Conservation (phyloP, 2,797 vertebrate species). For the Pangasius djambal region DNA sequence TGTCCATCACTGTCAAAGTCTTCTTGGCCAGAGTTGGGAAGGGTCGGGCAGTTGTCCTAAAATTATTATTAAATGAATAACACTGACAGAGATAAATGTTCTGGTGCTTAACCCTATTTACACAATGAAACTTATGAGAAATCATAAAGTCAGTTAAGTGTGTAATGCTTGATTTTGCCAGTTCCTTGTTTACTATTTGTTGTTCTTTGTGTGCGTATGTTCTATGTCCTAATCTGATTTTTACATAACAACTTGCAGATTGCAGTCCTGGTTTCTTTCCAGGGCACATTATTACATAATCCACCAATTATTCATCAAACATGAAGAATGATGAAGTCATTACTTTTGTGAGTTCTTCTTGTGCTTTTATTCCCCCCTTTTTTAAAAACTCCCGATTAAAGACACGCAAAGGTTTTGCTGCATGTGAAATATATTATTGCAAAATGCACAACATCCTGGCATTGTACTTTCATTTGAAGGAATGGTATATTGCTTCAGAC, state of each 20-base stretch:
- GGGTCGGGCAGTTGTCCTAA: slow-evolving; percentile 91
- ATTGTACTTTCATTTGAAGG: slow-evolving; percentile 5
- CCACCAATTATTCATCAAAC: slow-evolving; percentile 53
- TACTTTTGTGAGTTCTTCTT: slow-evolving; percentile 32
- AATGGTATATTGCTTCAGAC: slow-evolving; percentile 10
- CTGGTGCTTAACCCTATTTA: neutral
- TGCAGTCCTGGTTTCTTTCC: slow-evolving; percentile 50
- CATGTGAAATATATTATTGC: slow-evolving; percentile 46
- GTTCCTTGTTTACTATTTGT: slow-evolving; percentile 28
- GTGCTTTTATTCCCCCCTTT: slow-evolving; percentile 12
- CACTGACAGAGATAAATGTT: neutral
- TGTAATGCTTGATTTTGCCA: slow-evolving; percentile 5
- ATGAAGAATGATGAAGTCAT: slow-evolving; percentile 48
- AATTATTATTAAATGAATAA: slow-evolving; percentile 33
- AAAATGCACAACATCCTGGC: slow-evolving; percentile 30
- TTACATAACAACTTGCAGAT: slow-evolving; percentile 51
- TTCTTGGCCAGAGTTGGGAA: slow-evolving; percentile 97
- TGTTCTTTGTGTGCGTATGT: slow-evolving; percentile 26
- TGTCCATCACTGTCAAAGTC: slow-evolving; percentile 90
- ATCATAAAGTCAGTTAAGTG: neutral
- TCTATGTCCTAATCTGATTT: slow-evolving; percentile 24
- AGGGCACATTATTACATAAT: slow-evolving; percentile 50
- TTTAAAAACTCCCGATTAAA: slow-evolving; percentile 37
- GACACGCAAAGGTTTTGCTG: slow-evolving; percentile 28
- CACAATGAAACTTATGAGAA: neutral